Evolutionary conservation across 2,113 vertebrate species (phyloP), one percentile per base, ranked within the genome.

Genomic region (Melanotaenia duboulayi): DNA sequence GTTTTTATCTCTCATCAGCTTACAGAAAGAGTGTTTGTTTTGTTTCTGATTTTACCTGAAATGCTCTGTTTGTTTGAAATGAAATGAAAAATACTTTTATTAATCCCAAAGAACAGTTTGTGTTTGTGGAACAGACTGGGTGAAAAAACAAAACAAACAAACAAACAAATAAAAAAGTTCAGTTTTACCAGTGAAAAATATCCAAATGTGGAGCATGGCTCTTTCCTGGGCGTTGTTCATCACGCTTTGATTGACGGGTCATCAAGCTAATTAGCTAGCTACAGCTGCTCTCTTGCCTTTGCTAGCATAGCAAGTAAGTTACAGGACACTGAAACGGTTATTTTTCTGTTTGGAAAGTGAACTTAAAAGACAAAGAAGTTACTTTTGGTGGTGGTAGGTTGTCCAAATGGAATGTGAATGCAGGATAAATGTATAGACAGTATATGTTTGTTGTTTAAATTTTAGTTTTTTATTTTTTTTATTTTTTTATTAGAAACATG

Each of bases 211-310:
- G 49, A 28, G 60, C 23, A 6, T 6, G 54, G 23, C 28, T 56
- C 7, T 55, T 76, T 55, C 22, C 23, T 46, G 16, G 24, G 28
- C 1, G 2, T 61, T 25, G 10, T 24, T 28, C 50, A 50, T 48
- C 2, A 44, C 32, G 39, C 10, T 52, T 51, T 65, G 44, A 73
- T 57, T 49, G 55, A 51, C 58, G 65, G 22, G n/a, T 65, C 37
- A 64, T 75, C 50, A 20, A 19, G 16, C 11, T 60, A 68, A 74
- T 59, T 68, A 70, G 24, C 39, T 50, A 46, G 12, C 37, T 69
- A 14, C 64, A 42, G 61, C 32, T 37, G 39, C 23, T 50, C 4
- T 24, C 54, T 69, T 55, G 7, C 46, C 4, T 71, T 84, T n/a
- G n/a, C n/a, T 32, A 50, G 32, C n/a, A 42, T 49, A 20, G 16